These are phyloP conservation scores for Dasyornis broadbenti DNA, from an alignment of 2,113 vertebrate genomes.

Conservation along the genomic window DNA sequence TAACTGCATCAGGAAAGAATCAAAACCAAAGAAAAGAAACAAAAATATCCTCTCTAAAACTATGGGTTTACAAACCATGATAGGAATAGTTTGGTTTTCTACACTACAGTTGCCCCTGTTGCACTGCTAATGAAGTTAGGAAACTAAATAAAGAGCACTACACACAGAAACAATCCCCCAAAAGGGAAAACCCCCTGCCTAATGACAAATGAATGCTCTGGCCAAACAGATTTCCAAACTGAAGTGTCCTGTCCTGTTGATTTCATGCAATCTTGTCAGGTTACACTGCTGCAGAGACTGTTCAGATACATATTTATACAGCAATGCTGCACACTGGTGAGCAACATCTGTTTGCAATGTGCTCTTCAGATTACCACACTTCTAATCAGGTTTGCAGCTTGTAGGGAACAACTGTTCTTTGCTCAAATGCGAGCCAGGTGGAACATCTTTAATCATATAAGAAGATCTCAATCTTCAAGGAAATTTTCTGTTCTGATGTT, in stretches of 20 bases:
- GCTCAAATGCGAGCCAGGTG: constrained; percentile 53
- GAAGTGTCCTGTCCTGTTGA: not conserved
- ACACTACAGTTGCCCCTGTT: not conserved
- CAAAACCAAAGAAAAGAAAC: not conserved
- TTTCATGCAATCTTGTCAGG: constrained; percentile 1
- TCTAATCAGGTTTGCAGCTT: constrained; percentile 66
- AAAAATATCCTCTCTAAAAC: not conserved
- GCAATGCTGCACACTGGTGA: not conserved
- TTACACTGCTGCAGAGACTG: not conserved
- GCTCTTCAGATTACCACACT: constrained; percentile 54
- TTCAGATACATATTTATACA: not conserved
- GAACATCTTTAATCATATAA: constrained; percentile 77
- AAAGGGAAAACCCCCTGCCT: not conserved
- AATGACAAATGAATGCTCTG: not conserved
- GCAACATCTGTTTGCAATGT: constrained; percentile 56
- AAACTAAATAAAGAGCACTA: not conserved
- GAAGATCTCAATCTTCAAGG: constrained; percentile 69
- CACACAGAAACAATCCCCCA: not conserved
- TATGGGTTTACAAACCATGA: accelerated
- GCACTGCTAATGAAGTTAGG: not conserved
- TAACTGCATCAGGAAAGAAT: not conserved
- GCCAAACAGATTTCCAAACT: not conserved
- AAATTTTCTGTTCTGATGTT: constrained; percentile 74
- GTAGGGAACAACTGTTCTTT: constrained; percentile 52
- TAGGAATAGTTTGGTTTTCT: not conserved